phyloP scores from a whole-genome alignment of 1,140 invertebrate genomes.

The Plodia interpunctella region DNA sequence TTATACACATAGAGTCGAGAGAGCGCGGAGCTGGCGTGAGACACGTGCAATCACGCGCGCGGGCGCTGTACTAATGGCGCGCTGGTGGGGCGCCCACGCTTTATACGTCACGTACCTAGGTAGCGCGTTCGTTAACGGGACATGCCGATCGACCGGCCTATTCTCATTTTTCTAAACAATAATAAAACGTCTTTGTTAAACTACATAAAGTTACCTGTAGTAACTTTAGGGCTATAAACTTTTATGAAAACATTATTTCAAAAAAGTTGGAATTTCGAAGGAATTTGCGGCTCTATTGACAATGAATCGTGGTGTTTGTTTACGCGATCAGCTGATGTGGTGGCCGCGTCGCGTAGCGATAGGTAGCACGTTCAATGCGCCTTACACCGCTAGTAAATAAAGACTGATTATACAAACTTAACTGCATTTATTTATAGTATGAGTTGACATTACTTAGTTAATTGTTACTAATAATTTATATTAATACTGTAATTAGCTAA shows the following conservation, averaged over 20 bases:
- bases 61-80: conserved; percentile 65
- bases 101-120: conserved; percentile 69
- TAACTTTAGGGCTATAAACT: neutral
- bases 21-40: conserved; percentile 53
- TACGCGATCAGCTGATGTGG: conserved; percentile 59
- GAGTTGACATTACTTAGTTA: too few relatives aligned
- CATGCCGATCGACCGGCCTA: conserved; percentile 69
- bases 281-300: neutral
- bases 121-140: conserved; percentile 72
- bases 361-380: conserved; percentile 14
- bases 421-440: neutral
- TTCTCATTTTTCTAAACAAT: conserved; percentile 73
- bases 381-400: conserved; percentile 1
- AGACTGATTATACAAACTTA: neutral
- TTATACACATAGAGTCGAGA: conserved; percentile 71
- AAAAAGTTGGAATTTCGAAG: neutral
- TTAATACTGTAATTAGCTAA: neutral
- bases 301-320: conserved; percentile 30
- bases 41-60: conserved; percentile 68
- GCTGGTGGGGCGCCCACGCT: conserved; percentile 64
- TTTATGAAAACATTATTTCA: neutral
- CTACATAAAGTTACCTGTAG: neutral
- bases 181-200: conserved; percentile 51
- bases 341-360: conserved; percentile 18
- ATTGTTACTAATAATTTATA: neutral